A percentile compares a stretch with the other conserved stretches of the same genome.
Evolutionary conservation across 2,113 vertebrate species (phyloP).

Genomic region (Myocastor coypus): DNA sequence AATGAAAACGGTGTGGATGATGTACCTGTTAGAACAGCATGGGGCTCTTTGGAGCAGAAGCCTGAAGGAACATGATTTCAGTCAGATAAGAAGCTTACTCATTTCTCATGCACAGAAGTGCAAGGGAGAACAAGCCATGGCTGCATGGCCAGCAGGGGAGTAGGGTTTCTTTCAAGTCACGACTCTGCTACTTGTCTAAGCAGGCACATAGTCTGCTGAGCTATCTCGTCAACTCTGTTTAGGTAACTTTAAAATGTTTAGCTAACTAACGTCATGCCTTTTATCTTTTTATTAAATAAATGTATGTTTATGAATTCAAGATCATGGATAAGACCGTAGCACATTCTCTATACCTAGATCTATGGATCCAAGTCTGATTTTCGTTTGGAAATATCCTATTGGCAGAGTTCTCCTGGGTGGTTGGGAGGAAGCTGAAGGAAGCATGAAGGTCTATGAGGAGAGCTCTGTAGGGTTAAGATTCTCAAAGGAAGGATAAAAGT

Average conservation of each 20-base stretch:
- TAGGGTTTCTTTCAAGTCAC: too few species aligned
- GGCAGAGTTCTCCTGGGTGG: neutral
- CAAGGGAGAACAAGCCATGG: neutral
- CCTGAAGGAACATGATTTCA: neutral
- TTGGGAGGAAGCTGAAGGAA: neutral
- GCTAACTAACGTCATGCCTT: neutral
- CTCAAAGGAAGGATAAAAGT: neutral
- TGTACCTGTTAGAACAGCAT: neutral
- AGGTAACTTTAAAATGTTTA: neutral
- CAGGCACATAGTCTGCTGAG: too few species aligned
- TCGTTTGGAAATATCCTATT: neutral
- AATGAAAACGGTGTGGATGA: neutral
- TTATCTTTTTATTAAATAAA: neutral
- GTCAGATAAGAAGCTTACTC: neutral
- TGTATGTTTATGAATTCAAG: neutral
- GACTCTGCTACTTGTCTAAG: neutral
- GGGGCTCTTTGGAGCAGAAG: neutral
- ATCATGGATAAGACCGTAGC: neutral
- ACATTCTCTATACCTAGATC: neutral
- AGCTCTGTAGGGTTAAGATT: neutral
- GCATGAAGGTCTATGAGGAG: neutral
- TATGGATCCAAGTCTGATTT: neutral
- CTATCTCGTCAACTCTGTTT: neutral
- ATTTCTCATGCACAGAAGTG: neutral
- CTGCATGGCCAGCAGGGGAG: accelerated